Evolutionary conservation across 2,888 invertebrate species (phyloP).

Genomic region (Osmoderma eremita): DNA sequence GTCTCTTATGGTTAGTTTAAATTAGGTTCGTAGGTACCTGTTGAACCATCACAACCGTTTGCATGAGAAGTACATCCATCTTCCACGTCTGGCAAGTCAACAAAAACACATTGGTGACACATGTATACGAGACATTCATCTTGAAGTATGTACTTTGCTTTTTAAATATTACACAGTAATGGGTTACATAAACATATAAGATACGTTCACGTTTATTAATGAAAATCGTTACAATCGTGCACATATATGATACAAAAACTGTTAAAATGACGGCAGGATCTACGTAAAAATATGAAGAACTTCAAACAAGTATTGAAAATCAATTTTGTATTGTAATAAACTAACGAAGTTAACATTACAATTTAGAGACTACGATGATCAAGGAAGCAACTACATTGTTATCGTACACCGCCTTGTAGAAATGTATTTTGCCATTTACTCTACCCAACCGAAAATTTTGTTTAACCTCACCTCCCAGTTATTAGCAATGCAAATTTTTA

Average conservation of each 20-base stretch:
- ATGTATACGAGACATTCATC: constrained; percentile 50
- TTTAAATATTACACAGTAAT: background rate
- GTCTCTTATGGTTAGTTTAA: constrained; percentile 36
- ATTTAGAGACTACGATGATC: too few species aligned
- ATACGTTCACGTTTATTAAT: background rate
- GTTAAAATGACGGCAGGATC: constrained; percentile 28
- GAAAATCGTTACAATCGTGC: constrained; percentile 27
- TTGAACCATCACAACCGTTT: constrained; percentile 93
- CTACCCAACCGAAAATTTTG: background rate
- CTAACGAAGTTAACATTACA: too few species aligned
- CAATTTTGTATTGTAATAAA: too few species aligned
- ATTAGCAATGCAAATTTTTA: constrained; percentile 10
- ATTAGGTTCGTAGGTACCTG: constrained; percentile 68
- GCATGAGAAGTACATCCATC: constrained; percentile 91
- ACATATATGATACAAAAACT: constrained; percentile 29
- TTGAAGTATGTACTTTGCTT: constrained; percentile 14
- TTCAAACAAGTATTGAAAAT: too few species aligned
- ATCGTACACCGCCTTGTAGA: background rate
- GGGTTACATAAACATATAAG: background rate
- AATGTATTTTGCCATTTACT: background rate
- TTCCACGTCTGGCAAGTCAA: constrained; percentile 79
- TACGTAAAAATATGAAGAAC: background rate
- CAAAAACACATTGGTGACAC: constrained; percentile 72
- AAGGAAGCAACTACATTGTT: too few species aligned
- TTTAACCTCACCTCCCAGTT: background rate